Evolutionary conservation across 2,888 invertebrate species (phyloP).

Genomic region (Melitaea athalia): DNA sequence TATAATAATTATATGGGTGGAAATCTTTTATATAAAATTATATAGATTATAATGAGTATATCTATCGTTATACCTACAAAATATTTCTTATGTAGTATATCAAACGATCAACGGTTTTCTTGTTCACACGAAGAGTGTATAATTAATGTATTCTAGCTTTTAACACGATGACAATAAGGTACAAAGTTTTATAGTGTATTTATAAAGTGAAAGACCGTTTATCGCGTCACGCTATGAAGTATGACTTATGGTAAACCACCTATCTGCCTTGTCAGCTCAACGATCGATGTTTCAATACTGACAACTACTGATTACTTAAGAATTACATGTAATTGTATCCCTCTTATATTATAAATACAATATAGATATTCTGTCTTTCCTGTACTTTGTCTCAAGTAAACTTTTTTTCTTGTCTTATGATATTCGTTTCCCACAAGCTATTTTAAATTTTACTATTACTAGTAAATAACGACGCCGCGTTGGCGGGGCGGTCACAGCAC

Average conservation of each 20-base stretch:
- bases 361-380: no score
- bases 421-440: no score
- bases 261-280: slow-evolving; percentile 22
- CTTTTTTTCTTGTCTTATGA: no score
- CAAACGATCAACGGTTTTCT: neutral
- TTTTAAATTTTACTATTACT: no score
- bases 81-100: neutral
- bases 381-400: no score
- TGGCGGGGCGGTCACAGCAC: no score
- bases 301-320: neutral
- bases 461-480: no score
- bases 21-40: no score
- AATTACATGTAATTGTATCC: neutral
- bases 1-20: no score
- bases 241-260: slow-evolving; percentile 20
- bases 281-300: slow-evolving; percentile 23
- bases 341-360: no score
- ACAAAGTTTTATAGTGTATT: slow-evolving; percentile 1
- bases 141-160: neutral
- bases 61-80: neutral
- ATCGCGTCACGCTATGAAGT: slow-evolving; percentile 30
- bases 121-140: neutral
- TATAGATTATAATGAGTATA: no score
- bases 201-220: slow-evolving; percentile 28
- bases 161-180: slow-evolving; percentile 6